Evolutionary conservation across 2,888 invertebrate species (phyloP), one percentile per base, ranked within the genome.

Genomic region (Anarsia innoxiella): DNA sequence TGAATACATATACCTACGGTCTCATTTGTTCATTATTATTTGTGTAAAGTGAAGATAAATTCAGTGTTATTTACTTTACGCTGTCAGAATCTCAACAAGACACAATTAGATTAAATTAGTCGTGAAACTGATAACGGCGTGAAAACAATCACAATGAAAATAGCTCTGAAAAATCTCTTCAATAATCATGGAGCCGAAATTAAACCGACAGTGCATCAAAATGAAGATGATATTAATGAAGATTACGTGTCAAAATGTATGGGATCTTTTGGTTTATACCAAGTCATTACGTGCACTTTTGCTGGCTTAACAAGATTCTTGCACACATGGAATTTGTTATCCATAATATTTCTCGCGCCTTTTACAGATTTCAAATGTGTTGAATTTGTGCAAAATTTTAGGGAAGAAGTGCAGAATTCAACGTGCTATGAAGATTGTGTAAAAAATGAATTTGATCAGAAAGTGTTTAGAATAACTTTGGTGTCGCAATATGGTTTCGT

Each of bases 221-320:
- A n/a, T n/a, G n/a, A n/a, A n/a, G n/a, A n/a, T n/a, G n/a, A n/a
- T n/a, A n/a, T n/a, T n/a, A n/a, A 19, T 36, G 58, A 65, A 33
- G 73, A 77, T 44, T 75, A 74, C 38, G 42, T 76, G 1, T 58
- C 56, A 2, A 60, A 62, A 36, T 59, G 62, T 0, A 71, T 73
- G 35, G 76, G 74, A 13, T 54, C 59, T 0, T 64, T 67, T 16
- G 74, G 74, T 4, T 12, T 48, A 4, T 70, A 69, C 63, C 73
- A 75, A 48, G 53, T 56, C 0, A 36, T 49, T 6, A 49, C 52
- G 5, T 57, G 59, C 15, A 11, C 45, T 0, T 40, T 58, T 3
- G 56, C 49, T 4, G 38, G 49, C 1, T 14, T 52, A 0, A 49
- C 56, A 0, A 61, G 73, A 45, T 46, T 57, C 1, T 47, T 65